Evolutionary conservation across 2,888 invertebrate genomes (phyloP).

Genomic region (Cyaniris semiargus): DNA sequence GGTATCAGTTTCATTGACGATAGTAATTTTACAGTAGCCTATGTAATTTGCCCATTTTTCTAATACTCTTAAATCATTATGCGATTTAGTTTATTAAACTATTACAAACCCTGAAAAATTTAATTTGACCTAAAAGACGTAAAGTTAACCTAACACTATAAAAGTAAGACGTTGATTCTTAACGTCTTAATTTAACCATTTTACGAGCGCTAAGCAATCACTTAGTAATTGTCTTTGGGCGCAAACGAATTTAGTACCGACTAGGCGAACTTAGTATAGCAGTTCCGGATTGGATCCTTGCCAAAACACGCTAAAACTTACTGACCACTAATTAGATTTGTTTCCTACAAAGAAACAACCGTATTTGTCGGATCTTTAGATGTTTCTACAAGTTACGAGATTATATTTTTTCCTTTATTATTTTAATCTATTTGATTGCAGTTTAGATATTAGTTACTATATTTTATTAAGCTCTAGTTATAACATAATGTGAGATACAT

Average conservation of each 20-base stretch:
- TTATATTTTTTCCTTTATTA: not conserved
- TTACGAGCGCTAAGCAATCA: constrained; percentile 50
- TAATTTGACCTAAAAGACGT: not conserved
- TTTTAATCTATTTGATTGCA: too few species aligned
- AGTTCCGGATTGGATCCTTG: constrained; percentile 63
- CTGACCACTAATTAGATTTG: constrained; percentile 72
- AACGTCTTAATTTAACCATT: constrained; percentile 40
- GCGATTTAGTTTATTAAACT: not conserved
- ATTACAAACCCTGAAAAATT: not conserved
- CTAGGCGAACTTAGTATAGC: constrained; percentile 53
- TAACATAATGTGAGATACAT: too few species aligned
- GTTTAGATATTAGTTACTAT: too few species aligned
- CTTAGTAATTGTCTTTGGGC: constrained; percentile 52
- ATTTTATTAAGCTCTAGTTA: too few species aligned
- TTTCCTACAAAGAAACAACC: constrained; percentile 44
- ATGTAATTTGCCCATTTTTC: too few species aligned
- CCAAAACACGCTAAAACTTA: constrained; percentile 67
- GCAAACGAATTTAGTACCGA: constrained; percentile 60
- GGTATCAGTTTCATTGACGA: constrained; percentile 20
- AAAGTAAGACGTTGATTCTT: constrained; percentile 27
- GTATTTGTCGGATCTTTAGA: not conserved
- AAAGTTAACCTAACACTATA: constrained; percentile 10
- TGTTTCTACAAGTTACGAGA: not conserved
- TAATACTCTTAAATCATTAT: too few species aligned
- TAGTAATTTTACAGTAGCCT: not conserved